Conservation (phyloP, 2,113 vertebrate species). For the Protobothrops mucrosquamatus region DNA sequence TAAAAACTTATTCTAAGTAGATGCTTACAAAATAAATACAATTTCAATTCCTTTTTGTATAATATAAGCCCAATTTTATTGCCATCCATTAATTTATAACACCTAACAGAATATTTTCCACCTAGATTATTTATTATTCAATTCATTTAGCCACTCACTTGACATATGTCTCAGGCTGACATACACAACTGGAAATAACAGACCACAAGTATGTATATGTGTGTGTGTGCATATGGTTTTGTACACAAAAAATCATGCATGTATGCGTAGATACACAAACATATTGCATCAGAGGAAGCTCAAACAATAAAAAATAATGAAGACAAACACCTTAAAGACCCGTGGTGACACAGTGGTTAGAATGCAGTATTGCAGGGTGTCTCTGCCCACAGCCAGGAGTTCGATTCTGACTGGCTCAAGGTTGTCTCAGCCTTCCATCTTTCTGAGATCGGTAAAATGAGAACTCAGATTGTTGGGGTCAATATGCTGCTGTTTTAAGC, state of each 20-base stretch:
- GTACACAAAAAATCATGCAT: not conserved
- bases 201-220: not conserved
- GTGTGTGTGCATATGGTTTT: not conserved
- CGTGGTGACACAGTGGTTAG: not conserved
- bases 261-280: not conserved
- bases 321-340: not conserved
- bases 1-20: not conserved
- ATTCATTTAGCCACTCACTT: not conserved
- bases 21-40: not conserved
- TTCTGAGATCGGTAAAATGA: not conserved
- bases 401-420: not conserved
- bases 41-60: not conserved
- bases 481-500: not conserved
- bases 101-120: not conserved
- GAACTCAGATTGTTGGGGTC: not conserved
- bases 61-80: not conserved
- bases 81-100: not conserved
- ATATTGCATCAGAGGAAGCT: not conserved
- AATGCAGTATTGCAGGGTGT: not conserved
- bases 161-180: not conserved
- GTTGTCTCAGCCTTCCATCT: not conserved
- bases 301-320: not conserved
- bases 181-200: not conserved
- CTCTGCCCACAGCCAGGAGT: not conserved
- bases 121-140: not conserved